Conservation (phyloP, 2,113 vertebrate genomes). For the Grammomys surdaster region DNA sequence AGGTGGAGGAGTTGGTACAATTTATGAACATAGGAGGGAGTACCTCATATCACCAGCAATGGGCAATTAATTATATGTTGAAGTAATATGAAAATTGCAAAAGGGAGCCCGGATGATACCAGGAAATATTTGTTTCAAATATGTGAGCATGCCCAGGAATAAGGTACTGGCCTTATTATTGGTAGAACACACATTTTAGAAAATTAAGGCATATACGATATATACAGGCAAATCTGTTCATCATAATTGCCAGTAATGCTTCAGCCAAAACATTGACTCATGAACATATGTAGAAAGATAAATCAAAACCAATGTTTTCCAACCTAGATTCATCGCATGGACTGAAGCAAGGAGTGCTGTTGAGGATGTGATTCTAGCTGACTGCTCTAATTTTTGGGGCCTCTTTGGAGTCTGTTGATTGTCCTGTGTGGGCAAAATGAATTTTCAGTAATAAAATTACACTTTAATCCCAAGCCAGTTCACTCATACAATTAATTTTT, state of each 20-base stretch:
- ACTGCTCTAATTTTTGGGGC: background rate
- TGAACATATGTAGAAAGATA: background rate
- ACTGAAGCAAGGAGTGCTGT: background rate
- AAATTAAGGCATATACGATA: background rate
- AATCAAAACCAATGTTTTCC: constrained; percentile 22
- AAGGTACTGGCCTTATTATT: background rate
- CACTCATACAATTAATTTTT: constrained; percentile 64
- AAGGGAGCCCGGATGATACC: background rate
- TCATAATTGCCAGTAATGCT: background rate
- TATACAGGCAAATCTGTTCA: background rate
- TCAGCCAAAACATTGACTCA: background rate
- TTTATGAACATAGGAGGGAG: background rate
- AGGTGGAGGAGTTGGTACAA: background rate
- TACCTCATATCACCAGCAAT: background rate
- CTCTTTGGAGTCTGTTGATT: constrained; percentile 33
- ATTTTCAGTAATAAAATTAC: constrained; percentile 64
- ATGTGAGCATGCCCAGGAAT: background rate
- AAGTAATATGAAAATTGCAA: constrained; percentile 2
- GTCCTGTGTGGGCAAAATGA: constrained; percentile 50
- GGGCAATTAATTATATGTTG: background rate
- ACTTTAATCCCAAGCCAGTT: constrained; percentile 54
- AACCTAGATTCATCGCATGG: background rate
- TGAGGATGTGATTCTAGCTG: background rate
- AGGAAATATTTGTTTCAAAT: constrained; percentile 25
- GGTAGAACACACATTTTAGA: background rate